Base-by-base conservation (phyloP, 2,888 invertebrate species). In the Octonoba sinensis region DNA sequence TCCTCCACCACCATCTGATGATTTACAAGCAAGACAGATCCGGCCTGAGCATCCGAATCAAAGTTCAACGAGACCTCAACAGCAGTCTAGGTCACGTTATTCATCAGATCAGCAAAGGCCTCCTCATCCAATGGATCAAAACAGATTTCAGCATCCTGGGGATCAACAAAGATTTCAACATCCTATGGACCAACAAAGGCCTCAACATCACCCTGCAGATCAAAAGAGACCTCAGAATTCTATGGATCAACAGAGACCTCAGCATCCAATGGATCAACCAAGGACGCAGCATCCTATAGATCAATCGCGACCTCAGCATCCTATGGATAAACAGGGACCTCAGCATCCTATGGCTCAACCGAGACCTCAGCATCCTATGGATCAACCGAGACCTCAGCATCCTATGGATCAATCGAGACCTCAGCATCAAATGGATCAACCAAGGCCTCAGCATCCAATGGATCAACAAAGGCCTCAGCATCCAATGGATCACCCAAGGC, bases 201-300 rank as follows among this genome's bases (percentile, higher is more conserved):
- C 36, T 36, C 69, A 27, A 18, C 60, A 22, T 60, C 56, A 44
- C 27, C 36, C 69, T 27, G 13, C 11, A 4, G 22, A 36, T 22
- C 56, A 69, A n/a, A 27, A 69, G 18, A 54, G 77, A 57, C 65
- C 44, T 20, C 62, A 13, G 16, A 57, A 49, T 49, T 54, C 59
- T 47, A 20, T n/a, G n/a, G 69, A 54, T 62, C 71, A 75, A 59
- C 78, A 62, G 36, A 60, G 65, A n/a, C 47, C 51, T 18, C 64
- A 24, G 1, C 60, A 56, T 16, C 27, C 73, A 46, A 27, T 27
- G 18, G 65, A 65, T 22, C 47, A 36, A 51, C 59, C 22, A 18
- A 66, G 51, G 22, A 49, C 54, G 18, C 76, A 51, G 15, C 78
- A 83, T 27, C 59, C 51, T 13, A 54, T n/a, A 13, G 64, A 67